These are phyloP conservation scores for Drosophila micromelanica DNA, from an alignment of 1,140 invertebrate species.

Conservation along the genomic window DNA sequence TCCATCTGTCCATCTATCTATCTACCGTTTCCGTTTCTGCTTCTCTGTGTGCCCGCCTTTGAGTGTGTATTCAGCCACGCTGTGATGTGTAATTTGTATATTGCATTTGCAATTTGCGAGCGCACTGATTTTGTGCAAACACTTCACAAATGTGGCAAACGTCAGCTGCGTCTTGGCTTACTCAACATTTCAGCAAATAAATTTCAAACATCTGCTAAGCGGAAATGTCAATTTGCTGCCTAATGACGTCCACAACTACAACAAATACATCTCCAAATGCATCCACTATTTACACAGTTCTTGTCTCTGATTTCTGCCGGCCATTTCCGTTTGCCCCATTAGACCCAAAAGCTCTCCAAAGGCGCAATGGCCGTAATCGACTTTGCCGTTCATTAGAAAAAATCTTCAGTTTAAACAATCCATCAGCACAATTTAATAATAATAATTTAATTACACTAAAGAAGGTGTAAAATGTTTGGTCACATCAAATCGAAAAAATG, in stretches of 20 bases:
- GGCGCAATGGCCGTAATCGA: no score
- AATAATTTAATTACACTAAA: no score
- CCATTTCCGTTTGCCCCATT: background rate
- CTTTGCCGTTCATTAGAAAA: no score
- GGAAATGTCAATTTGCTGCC: slow-evolving; percentile 62
- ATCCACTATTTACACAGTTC: slow-evolving; percentile 20
- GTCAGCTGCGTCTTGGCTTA: slow-evolving; percentile 29
- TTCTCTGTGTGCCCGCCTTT: background rate
- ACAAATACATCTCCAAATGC: background rate
- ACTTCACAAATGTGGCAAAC: slow-evolving; percentile 26
- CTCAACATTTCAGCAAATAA: slow-evolving; percentile 61
- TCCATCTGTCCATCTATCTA: no score
- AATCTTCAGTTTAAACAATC: no score
- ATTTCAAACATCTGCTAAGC: slow-evolving; percentile 36
- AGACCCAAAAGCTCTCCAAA: no score
- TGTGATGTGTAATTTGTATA: slow-evolving; percentile 49
- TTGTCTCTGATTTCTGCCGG: background rate
- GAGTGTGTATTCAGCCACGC: slow-evolving; percentile 2
- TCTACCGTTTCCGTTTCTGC: background rate
- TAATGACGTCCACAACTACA: slow-evolving; percentile 20
- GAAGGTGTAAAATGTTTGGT: no score
- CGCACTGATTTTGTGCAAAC: slow-evolving; percentile 56
- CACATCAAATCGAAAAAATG: no score
- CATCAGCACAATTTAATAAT: no score
- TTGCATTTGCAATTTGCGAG: slow-evolving; percentile 59